Percentiles rank a stretch among this genome's conserved stretches.
Conservation (phyloP, 2,113 vertebrate species). For the Mobula birostris region DNA sequence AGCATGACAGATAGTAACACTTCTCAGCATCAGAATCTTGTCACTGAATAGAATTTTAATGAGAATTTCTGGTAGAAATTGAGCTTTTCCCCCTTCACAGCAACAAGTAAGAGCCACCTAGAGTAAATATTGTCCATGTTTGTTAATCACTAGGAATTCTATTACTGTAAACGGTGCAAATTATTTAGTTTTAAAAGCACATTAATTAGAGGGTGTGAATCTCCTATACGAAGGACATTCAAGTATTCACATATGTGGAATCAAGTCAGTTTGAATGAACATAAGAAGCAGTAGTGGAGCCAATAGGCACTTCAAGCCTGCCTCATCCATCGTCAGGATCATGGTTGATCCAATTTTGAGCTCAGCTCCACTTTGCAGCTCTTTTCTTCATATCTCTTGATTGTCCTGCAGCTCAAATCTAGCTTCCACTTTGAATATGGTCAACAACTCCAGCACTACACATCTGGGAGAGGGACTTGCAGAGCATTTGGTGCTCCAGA, state of each 20-base stretch:
- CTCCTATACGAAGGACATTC: background rate
- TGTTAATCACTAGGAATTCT: background rate
- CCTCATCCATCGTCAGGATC: no score
- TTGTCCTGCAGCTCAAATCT: no score
- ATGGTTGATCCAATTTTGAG: no score
- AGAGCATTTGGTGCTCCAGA: no score
- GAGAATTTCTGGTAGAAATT: background rate
- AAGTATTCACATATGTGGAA: background rate
- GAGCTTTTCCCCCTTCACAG: background rate
- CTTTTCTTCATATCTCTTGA: no score
- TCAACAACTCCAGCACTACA: no score
- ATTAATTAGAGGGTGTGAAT: background rate
- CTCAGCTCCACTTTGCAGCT: no score
- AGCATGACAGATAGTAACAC: constrained; percentile 7
- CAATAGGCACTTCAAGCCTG: no score
- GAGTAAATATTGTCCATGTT: background rate
- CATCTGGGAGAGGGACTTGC: no score
- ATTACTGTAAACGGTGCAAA: background rate
- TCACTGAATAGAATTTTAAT: constrained; percentile 21
- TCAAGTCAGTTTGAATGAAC: background rate
- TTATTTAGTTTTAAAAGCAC: background rate
- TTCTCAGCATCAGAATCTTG: background rate
- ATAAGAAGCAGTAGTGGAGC: no score
- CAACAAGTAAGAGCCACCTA: background rate
- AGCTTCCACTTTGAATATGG: no score